Evolutionary conservation across 2,888 invertebrate genomes (phyloP).

Genomic region (Polyploca ridens): DNA sequence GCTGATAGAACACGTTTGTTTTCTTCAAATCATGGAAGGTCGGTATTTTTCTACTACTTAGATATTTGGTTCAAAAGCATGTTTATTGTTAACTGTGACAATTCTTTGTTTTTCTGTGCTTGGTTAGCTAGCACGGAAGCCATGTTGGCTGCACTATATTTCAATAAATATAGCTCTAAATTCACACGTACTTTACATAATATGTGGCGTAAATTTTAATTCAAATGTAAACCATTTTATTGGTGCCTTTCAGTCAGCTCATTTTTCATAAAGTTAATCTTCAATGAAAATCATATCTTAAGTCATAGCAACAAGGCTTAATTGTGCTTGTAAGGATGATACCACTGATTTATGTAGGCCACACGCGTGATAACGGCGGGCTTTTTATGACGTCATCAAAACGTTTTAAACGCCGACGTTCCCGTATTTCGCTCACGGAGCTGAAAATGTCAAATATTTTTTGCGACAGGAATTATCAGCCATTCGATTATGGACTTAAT

Average conservation of each 20-base stretch:
- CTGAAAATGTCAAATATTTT: constrained; percentile 32
- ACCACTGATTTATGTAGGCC: constrained; percentile 58
- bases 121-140: no score
- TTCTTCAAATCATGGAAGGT: no score
- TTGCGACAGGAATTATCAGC: neutral
- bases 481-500: neutral
- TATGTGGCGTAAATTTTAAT: neutral
- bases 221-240: neutral
- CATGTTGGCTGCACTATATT: neutral
- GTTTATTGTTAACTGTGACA: no score
- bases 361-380: constrained; percentile 61
- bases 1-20: no score
- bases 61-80: no score
- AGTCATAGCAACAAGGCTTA: neutral
- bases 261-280: constrained; percentile 5
- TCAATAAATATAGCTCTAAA: neutral
- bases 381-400: constrained; percentile 72
- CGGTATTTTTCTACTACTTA: no score
- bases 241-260: neutral
- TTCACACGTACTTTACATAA: neutral
- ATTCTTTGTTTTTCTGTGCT: no score
- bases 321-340: neutral
- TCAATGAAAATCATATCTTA: constrained; percentile 4
- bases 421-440: constrained; percentile 49
- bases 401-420: constrained; percentile 61